Conservation (phyloP, 1,140 invertebrate genomes). For the Neuroterus valhalla region DNA sequence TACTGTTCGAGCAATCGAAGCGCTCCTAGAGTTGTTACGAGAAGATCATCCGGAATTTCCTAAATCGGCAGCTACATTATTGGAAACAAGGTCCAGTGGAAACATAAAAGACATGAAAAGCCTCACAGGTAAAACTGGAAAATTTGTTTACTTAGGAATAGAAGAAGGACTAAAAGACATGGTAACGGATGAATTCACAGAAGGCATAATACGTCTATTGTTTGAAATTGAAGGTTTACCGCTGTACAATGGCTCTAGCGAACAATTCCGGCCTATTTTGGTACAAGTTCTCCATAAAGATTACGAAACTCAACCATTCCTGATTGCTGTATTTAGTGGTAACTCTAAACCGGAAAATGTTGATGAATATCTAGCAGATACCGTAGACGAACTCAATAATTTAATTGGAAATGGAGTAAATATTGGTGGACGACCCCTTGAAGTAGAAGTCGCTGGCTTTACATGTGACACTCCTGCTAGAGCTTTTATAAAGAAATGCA, state of each 20-base stretch:
- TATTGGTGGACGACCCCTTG: conserved; percentile 10
- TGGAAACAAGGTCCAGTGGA: background rate
- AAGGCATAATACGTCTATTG: background rate
- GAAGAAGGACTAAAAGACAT: conserved; percentile 9
- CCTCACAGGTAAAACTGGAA: background rate
- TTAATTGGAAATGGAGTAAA: conserved; percentile 35
- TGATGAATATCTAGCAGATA: conserved; percentile 43
- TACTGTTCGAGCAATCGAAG: background rate
- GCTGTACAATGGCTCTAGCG: background rate
- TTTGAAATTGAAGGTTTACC: background rate
- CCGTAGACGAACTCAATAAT: conserved; percentile 41
- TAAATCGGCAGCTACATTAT: background rate
- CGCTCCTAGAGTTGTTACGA: background rate
- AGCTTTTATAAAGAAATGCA: conserved; percentile 36
- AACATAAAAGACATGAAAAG: conserved; percentile 6
- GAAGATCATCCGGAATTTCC: background rate
- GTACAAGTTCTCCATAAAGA: background rate
- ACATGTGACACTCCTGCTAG: conserved; percentile 32
- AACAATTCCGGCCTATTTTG: background rate
- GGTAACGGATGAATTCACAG: background rate
- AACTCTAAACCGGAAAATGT: background rate
- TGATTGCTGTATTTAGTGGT: background rate
- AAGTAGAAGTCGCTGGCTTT: conserved; percentile 28
- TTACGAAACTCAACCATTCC: background rate
- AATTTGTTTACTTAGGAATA: conserved; percentile 34